Percentiles rank a stretch among this genome's conserved stretches.
Conservation (phyloP, 1,140 invertebrate species). For the Drosophila tsacasi region DNA sequence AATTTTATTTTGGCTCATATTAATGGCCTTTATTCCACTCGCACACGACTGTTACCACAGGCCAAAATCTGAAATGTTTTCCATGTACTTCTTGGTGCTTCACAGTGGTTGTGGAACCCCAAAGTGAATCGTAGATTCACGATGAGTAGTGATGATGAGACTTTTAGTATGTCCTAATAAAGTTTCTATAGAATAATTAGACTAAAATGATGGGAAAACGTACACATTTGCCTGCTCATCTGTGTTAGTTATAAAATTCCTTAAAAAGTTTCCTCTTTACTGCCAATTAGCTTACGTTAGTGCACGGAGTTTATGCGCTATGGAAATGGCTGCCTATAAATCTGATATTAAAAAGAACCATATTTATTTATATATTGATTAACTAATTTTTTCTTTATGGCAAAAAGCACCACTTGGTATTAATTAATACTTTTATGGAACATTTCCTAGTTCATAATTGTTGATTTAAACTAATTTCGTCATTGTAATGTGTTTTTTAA, state of each 20-base stretch:
- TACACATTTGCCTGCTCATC: background rate
- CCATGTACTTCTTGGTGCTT: slow-evolving; percentile 9
- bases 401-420: background rate
- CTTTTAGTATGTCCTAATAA: slow-evolving; percentile 14
- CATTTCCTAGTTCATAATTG: background rate
- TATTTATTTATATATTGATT: slow-evolving; percentile 7
- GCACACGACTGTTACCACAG: slow-evolving; percentile 17
- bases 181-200: slow-evolving; percentile 17
- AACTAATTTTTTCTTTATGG: background rate
- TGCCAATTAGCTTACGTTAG: background rate
- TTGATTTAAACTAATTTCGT: background rate
- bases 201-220: background rate
- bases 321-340: slow-evolving; percentile 16
- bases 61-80: slow-evolving; percentile 43
- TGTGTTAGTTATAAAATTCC: too few species aligned
- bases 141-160: background rate
- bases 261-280: background rate
- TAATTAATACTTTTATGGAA: background rate
- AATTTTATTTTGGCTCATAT: slow-evolving; percentile 51
- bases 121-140: background rate
- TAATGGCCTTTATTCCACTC: slow-evolving; percentile 44
- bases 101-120: slow-evolving; percentile 12
- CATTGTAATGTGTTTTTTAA: background rate
- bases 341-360: background rate
- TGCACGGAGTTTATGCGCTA: background rate